Base-by-base conservation (phyloP, 1,140 invertebrate genomes). In the Acyrthosiphon pisum region DNA sequence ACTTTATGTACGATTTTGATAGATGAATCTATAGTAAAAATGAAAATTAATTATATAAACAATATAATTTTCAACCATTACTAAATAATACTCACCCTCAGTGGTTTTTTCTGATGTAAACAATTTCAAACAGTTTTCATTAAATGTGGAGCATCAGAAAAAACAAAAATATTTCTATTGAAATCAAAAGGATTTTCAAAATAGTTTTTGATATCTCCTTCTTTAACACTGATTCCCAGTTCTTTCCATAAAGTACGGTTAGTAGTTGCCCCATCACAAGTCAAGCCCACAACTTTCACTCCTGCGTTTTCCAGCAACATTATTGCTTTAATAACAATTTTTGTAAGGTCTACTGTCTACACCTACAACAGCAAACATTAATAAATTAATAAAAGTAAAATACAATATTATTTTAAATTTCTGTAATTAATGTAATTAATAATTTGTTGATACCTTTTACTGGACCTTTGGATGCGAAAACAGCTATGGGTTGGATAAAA, bases 241-340 rank as follows among this genome's bases (percentile, higher is more conserved):
- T 35, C 6, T 20, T 94, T 94, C 94, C 94, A 94, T 93, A 94
- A 94, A 2, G 90, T 14, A 0, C 94, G 84, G 46, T 94, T 94
- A 93, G 94, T 94, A 6, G 93, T 76, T 35, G 94, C 94, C 23
- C 94, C 94, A 93, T 94, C 94, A 6, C 89, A 93, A 20, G 93
- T 93, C 30, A 94, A 53, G 22, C 48, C 93, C 56, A 94, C 94
- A 7, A 94, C 94, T 68, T 48, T 41, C 20, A 94, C 93, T 14
- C 93, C 94, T 53, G 90, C 37, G 46, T 94, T 94, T 94, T 94
- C 94, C 6, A 94, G 0, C 18, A 94, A 35, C 9, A 94, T 8
- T 20, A 94, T 91, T 14, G 89, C 26, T 50, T 50, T 50, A 20
- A 50, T 50, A 50, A 50, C 18, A 50, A 50, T 48, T 20, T 20